Percentiles rank a stretch among this genome's conserved stretches.
These are phyloP conservation scores for Andrena marginata DNA, from an alignment of 2,888 invertebrate genomes.

Conservation along the genomic window DNA sequence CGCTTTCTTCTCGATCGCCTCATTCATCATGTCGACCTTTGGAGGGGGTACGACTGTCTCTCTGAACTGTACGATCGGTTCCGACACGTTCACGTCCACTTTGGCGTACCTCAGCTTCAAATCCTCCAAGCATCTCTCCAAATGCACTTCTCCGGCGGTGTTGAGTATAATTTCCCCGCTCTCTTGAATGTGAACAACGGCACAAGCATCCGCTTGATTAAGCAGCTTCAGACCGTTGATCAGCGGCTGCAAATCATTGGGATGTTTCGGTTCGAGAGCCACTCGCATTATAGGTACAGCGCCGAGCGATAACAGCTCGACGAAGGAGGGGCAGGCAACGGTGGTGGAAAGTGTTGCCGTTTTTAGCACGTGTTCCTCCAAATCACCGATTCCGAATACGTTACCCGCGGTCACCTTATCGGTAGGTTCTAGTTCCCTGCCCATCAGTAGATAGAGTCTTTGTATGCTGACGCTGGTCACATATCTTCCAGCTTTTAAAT, in stretches of 20 bases:
- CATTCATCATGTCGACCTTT: conserved; percentile 94
- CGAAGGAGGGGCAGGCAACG: conserved; percentile 94
- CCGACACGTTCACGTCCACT: conserved; percentile 95
- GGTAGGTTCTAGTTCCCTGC: conserved; percentile 93
- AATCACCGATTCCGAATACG: conserved; percentile 94
- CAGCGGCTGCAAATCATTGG: conserved; percentile 91
- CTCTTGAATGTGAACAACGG: conserved; percentile 95
- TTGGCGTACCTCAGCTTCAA: conserved; percentile 93
- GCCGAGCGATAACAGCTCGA: conserved; percentile 91
- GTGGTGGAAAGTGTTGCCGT: conserved; percentile 95
- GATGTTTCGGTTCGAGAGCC: conserved; percentile 94
- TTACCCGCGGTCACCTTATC: conserved; percentile 95
- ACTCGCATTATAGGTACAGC: conserved; percentile 95
- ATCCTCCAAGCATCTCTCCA: conserved; percentile 98
- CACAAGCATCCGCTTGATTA: conserved; percentile 98
- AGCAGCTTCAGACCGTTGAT: conserved; percentile 93
- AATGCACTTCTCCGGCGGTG: conserved; percentile 98
- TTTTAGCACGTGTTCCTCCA: conserved; percentile 94
- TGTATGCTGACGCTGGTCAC: conserved; percentile 89
- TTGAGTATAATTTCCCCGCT: conserved; percentile 98
- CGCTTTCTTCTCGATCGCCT: conserved; percentile 90
- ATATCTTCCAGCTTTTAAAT: conserved; percentile 88
- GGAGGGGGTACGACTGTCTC: conserved; percentile 96
- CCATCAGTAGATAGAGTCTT: conserved; percentile 96
- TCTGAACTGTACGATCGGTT: conserved; percentile 98